Conservation (phyloP, 2,888 invertebrate species). For the Apamea epomidion region DNA sequence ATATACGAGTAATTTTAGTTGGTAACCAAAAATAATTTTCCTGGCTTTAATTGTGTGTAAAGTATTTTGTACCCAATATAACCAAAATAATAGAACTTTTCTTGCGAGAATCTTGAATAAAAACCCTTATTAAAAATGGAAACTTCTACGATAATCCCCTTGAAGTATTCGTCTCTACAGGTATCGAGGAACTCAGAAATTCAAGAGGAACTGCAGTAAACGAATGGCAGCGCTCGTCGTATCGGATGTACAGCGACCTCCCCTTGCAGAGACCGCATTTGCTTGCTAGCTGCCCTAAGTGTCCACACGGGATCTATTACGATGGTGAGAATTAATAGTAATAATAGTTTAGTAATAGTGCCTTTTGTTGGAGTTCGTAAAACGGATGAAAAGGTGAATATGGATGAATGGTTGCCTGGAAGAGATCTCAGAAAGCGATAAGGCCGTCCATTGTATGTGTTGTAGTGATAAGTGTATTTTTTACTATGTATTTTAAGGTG, state of each 20-base stretch:
- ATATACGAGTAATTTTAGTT: neutral
- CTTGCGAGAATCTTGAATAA: neutral
- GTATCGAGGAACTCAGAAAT: conserved; percentile 87
- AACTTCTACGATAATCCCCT: conserved; percentile 74
- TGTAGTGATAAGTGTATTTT: no score
- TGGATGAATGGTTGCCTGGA: no score
- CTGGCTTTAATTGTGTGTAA: neutral
- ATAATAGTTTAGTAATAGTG: neutral
- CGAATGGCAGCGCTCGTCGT: conserved; percentile 86
- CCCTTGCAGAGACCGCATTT: conserved; percentile 86
- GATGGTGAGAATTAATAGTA: conserved; percentile 75
- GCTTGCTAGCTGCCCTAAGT: conserved; percentile 88
- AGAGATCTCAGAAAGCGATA: no score
- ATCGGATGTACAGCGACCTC: conserved; percentile 74
- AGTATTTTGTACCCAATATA: neutral
- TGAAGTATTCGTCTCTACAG: conserved; percentile 83
- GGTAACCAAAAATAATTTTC: neutral
- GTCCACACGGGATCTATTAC: conserved; percentile 80
- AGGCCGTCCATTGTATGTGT: no score
- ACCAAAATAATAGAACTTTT: no score
- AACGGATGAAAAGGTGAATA: neutral
- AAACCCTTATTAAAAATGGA: neutral
- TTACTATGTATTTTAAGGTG: no score
- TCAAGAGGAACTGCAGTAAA: conserved; percentile 87
- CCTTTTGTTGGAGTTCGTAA: neutral